A percentile compares a stretch with the other conserved stretches of the same genome.
Evolutionary conservation across 1,140 invertebrate genomes (phyloP).

Genomic region (Triops cancriformis): DNA sequence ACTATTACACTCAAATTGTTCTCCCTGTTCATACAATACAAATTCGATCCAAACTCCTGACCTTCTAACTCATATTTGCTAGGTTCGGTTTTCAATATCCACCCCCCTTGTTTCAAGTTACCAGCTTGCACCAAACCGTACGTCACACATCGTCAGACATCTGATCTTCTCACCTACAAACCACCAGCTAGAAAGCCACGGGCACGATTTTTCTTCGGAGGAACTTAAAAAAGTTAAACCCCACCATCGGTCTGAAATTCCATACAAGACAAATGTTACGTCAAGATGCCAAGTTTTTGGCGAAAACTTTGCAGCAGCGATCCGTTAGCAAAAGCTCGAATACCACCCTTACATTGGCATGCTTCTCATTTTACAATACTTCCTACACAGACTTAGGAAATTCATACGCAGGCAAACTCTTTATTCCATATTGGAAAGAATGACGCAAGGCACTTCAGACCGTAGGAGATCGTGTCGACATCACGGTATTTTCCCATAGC

Average conservation of each 20-base stretch:
- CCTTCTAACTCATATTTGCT: background rate
- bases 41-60: background rate
- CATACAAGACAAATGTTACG: background rate
- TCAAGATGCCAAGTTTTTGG: background rate
- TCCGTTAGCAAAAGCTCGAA: background rate
- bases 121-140: background rate
- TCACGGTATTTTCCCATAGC: background rate
- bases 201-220: background rate
- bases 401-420: background rate
- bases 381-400: background rate
- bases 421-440: background rate
- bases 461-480: background rate
- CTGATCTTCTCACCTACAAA: background rate
- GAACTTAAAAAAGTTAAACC: background rate
- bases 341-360: background rate
- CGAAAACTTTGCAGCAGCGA: background rate
- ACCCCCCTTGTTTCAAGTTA: background rate
- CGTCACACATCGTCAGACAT: background rate
- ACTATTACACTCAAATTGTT: background rate
- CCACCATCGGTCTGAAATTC: background rate
- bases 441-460: background rate
- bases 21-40: background rate
- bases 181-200: background rate
- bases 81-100: background rate
- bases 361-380: background rate